Percentiles rank a stretch among this genome's conserved stretches.
Evolutionary conservation across 2,113 vertebrate species (phyloP).

Genomic region (Engraulis encrasicolus): DNA sequence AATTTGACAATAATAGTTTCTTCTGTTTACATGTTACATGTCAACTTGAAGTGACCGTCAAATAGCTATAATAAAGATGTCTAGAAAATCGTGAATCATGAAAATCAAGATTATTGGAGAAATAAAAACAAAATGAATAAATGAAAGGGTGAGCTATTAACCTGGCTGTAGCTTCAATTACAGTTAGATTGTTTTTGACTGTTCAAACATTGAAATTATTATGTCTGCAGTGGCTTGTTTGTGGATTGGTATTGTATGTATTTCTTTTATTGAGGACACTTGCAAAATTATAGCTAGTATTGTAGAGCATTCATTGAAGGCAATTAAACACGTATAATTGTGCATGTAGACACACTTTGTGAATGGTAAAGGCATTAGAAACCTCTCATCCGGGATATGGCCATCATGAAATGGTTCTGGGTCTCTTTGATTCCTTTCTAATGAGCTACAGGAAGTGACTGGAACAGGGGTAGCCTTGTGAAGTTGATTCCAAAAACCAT

Average conservation of each 20-base stretch:
- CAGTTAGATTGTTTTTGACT: neutral
- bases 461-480: neutral
- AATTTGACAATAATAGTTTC: too few species aligned
- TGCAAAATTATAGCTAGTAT: neutral
- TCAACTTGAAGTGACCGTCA: neutral
- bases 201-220: neutral
- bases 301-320: neutral
- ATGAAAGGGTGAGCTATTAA: too few species aligned
- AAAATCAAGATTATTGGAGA: too few species aligned
- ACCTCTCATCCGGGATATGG: neutral
- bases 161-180: too few species aligned
- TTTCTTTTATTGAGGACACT: neutral
- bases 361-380: neutral
- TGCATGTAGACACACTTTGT: neutral
- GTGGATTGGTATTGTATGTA: neutral
- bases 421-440: constrained; percentile 47
- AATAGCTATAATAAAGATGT: neutral
- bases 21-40: too few species aligned
- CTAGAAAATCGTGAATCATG: too few species aligned
- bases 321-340: neutral
- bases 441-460: neutral
- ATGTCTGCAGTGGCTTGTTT: neutral
- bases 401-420: neutral
- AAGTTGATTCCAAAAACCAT: neutral
- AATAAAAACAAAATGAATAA: neutral